Base-by-base conservation (phyloP, 1,140 invertebrate species). In the Tigriopus japonicus region DNA sequence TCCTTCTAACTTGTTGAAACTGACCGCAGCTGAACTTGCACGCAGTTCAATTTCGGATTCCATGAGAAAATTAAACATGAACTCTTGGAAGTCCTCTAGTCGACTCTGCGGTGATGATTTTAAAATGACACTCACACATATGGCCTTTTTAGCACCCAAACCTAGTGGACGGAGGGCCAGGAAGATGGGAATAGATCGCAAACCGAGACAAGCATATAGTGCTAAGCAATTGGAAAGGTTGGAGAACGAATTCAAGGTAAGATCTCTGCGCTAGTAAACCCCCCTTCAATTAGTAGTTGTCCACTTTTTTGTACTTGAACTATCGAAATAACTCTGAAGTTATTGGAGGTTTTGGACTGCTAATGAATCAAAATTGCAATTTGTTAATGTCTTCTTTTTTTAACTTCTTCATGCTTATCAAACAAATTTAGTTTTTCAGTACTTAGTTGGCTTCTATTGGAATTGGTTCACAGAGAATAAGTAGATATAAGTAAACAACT, bases 131-230 rank as follows among this genome's bases (percentile, higher is more conserved):
- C 45, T 17, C n/a, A 49, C 45, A 15, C n/a, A 17, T 49, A 49
- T 49, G n/a, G 21, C 66, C 64, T 41, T 76, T 77, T 56, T 70
- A 87, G 85, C 80, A 19, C 83, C 84, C 0, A 86, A 86, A 71
- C 77, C 81, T n/a, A 74, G 77, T 24, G 84, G 80, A 49, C 79
- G 88, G 66, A 72, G 86, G 67, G 82, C 84, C 0, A 74, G 88
- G 54, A 86, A 89, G 71, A 81, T 86, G 0, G 86, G 86, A 1
- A 78, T 88, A 3, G 91, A 95, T 68, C 74, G 91, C 24, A 95
- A 95, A 73, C 91, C 91, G 0, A 75, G 92, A 5, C 91, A 96
- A 74, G 91, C 91, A 0, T 96, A 96, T 74, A 92, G 87, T 67
- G 85, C 87, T 0, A 90, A 88, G 70, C 91, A 95, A 69, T 70